Conservation (phyloP, 1,140 invertebrate species). For the Rhagoletis pomonella region DNA sequence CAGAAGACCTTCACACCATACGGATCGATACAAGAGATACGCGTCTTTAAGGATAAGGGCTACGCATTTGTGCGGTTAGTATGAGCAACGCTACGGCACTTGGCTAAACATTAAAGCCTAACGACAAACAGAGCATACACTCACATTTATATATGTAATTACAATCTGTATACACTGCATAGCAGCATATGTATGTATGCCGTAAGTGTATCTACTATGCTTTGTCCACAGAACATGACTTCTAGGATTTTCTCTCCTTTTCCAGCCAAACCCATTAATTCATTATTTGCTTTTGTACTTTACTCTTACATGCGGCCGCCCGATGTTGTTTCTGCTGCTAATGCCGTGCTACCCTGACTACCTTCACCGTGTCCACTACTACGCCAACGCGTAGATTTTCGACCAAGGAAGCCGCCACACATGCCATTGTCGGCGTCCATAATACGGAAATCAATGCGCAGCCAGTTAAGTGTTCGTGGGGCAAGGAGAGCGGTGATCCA, state of each 20-base stretch:
- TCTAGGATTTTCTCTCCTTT: not conserved
- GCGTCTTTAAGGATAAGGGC: slow-evolving; percentile 99
- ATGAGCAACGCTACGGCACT: not conserved
- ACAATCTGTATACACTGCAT: not conserved
- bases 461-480: slow-evolving; percentile 99
- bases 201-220: no score
- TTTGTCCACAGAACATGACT: not conserved
- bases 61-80: slow-evolving; percentile 96
- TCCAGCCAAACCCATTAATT: slow-evolving; percentile 15
- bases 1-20: slow-evolving; percentile 96
- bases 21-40: slow-evolving; percentile 97
- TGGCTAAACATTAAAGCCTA: not conserved
- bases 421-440: slow-evolving; percentile 97
- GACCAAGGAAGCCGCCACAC: slow-evolving; percentile 97
- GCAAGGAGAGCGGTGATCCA: slow-evolving; percentile 96
- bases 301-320: slow-evolving; percentile 6
- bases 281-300: slow-evolving; percentile 49
- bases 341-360: not conserved
- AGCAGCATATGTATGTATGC: no score
- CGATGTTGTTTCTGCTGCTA: not conserved
- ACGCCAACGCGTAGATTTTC: slow-evolving; percentile 83
- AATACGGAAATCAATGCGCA: slow-evolving; percentile 98
- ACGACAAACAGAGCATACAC: slow-evolving; percentile 6
- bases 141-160: not conserved
- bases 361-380: not conserved